Evolutionary conservation across 1,140 invertebrate species (phyloP).

Genomic region (Drosophila eugracilis): DNA sequence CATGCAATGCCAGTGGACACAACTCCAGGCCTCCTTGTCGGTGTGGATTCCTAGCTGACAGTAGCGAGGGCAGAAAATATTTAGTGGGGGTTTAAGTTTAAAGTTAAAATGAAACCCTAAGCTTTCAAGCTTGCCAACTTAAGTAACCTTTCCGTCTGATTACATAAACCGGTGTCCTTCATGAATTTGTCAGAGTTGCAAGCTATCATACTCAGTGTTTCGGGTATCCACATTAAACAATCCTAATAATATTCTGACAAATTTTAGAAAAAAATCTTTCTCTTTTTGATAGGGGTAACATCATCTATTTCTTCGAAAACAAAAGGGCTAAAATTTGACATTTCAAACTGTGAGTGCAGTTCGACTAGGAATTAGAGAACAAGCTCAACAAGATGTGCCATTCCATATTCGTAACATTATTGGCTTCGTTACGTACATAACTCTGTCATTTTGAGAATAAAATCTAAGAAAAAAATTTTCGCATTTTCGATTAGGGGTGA

Average conservation of each 20-base stretch:
- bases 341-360: too few relatives aligned
- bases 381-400: neutral
- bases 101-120: neutral
- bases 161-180: too few relatives aligned
- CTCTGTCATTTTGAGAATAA: too few relatives aligned
- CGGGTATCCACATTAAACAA: neutral
- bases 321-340: neutral
- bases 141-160: too few relatives aligned
- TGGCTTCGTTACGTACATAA: too few relatives aligned
- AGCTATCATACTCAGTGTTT: neutral
- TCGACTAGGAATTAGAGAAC: neutral
- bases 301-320: neutral
- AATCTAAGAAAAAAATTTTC: too few relatives aligned
- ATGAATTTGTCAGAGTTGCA: too few relatives aligned
- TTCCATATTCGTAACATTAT: neutral
- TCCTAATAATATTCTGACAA: too few relatives aligned
- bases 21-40: conserved; percentile 1
- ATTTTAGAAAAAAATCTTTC: neutral
- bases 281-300: neutral
- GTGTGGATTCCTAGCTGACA: neutral
- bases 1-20: conserved; percentile 12
- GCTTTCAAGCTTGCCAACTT: too few relatives aligned
- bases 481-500: too few relatives aligned
- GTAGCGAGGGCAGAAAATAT: conserved; percentile 4
- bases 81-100: neutral